A percentile compares a stretch with the other conserved stretches of the same genome.
Conservation (phyloP, 2,888 invertebrate species). For the Slavum lentiscoides region DNA sequence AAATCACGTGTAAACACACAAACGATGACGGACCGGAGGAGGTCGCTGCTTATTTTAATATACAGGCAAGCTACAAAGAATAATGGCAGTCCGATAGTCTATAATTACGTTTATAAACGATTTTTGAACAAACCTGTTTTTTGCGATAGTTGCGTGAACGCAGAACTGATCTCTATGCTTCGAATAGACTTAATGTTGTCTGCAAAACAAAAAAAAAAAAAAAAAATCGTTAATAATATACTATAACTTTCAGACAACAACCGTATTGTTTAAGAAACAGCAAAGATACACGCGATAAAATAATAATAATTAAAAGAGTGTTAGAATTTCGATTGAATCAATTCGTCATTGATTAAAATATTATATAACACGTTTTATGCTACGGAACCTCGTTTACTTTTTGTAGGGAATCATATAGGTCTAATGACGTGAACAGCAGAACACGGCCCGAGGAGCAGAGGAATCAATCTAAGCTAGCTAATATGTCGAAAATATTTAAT, state of each 20-base stretch:
- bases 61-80: not conserved
- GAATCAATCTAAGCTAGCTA: not conserved
- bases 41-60: not conserved
- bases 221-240: not conserved
- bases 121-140: constrained; percentile 59
- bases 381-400: not conserved
- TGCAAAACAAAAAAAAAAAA: constrained; percentile 57
- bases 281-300: not conserved
- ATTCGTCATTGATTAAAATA: not conserved
- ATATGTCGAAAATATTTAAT: not conserved
- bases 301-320: not conserved
- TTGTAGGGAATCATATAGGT: no score
- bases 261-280: not conserved
- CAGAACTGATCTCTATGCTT: constrained; percentile 62
- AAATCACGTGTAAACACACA: not conserved
- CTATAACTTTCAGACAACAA: not conserved
- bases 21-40: not conserved
- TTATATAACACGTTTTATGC: not conserved
- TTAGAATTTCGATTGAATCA: not conserved
- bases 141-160: constrained; percentile 61
- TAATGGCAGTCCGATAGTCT: not conserved
- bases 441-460: no score
- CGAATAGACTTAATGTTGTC: constrained; percentile 63
- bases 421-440: no score
- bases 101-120: constrained; percentile 25